phyloP scores from a whole-genome alignment of 2,888 invertebrate genomes.

The Taenaris catops region DNA sequence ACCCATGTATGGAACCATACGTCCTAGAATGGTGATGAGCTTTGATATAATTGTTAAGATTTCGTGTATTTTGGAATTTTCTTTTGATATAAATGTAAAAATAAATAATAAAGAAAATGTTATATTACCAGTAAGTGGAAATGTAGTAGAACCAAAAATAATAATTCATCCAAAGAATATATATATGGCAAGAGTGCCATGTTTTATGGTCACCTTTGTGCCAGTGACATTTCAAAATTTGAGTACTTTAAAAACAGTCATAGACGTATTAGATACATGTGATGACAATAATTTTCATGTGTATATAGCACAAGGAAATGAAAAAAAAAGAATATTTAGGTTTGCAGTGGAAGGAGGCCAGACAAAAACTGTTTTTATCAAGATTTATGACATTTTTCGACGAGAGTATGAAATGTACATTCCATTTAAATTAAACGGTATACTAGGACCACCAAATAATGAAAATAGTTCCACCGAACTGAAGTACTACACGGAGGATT shows the following conservation, averaged over 20 bases:
- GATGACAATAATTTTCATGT: conserved; percentile 61
- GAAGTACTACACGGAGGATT: conserved; percentile 46
- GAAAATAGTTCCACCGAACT: conserved; percentile 47
- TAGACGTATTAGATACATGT: conserved; percentile 49
- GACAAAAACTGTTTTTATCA: conserved; percentile 54
- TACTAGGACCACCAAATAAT: conserved; percentile 75
- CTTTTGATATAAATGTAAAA: conserved; percentile 53
- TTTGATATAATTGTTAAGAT: conserved; percentile 65
- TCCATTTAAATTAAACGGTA: conserved; percentile 78
- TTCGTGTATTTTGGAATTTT: conserved; percentile 57
- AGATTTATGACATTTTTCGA: conserved; percentile 53
- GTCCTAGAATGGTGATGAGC: conserved; percentile 66
- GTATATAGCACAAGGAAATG: conserved; percentile 50
- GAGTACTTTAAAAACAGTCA: conserved; percentile 39
- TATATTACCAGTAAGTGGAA: conserved; percentile 59
- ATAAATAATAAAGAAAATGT: conserved; percentile 68
- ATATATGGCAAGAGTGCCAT: conserved; percentile 68
- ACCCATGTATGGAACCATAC: conserved; percentile 72
- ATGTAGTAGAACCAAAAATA: conserved; percentile 71
- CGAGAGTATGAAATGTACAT: conserved; percentile 78
- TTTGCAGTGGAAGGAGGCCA: conserved; percentile 54
- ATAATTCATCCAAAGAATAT: conserved; percentile 68
- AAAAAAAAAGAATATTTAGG: conserved; percentile 46
- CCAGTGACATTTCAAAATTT: conserved; percentile 60
- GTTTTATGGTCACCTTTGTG: conserved; percentile 52